Conservation (phyloP, 92 coral and sea anemone genomes). For the Palythoa heliodiscus region DNA sequence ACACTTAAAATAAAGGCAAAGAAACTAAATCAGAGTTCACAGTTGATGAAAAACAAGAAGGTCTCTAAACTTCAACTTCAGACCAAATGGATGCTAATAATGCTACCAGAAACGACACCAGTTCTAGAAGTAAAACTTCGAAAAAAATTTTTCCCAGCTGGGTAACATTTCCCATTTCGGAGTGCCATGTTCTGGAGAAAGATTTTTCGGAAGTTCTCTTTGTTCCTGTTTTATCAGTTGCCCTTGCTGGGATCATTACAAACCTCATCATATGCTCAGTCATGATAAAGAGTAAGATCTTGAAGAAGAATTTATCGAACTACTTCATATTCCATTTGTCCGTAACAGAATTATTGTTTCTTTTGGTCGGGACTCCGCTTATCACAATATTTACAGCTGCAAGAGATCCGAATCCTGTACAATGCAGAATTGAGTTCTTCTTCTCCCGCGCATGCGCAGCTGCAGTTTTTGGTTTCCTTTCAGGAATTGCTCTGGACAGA, state of each 20-base stretch:
- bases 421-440: constrained; percentile 33
- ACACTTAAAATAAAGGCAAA: background rate
- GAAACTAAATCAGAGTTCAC: background rate
- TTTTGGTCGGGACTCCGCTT: constrained; percentile 20
- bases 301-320: constrained; percentile 33
- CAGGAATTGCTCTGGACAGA: constrained; percentile 35
- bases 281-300: constrained; percentile 25
- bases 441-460: constrained; percentile 35
- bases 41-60: background rate
- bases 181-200: constrained; percentile 8
- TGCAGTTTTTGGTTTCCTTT: constrained; percentile 21
- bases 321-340: constrained; percentile 32
- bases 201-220: constrained; percentile 8
- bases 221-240: background rate
- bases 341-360: constrained; percentile 13
- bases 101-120: background rate
- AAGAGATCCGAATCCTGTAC: constrained; percentile 1
- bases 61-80: background rate
- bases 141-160: background rate
- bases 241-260: background rate
- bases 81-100: background rate
- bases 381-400: background rate
- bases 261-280: constrained; percentile 12
- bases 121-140: background rate
- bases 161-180: constrained; percentile 22